Conservation (phyloP, 2,797 vertebrate genomes). For the Bradypus variegatus region DNA sequence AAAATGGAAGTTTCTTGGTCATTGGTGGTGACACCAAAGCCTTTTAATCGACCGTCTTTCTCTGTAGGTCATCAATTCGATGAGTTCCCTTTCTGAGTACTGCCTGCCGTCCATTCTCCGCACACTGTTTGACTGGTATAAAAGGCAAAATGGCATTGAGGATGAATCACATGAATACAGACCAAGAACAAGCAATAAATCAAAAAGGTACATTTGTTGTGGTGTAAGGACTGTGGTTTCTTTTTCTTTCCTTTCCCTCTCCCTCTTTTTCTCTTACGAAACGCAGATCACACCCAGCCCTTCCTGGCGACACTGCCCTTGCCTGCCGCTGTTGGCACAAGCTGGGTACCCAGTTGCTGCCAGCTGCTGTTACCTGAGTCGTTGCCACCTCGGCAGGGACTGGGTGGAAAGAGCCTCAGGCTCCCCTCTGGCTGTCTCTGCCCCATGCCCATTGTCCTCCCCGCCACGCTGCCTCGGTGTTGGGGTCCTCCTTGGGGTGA, state of each 20-base stretch:
- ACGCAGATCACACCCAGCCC: not conserved
- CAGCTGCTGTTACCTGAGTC: not conserved
- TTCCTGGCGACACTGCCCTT: not conserved
- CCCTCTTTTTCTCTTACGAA: not conserved
- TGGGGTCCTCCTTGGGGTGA: not conserved
- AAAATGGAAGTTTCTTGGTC: slow-evolving; percentile 8
- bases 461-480: not conserved
- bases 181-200: slow-evolving; percentile 96
- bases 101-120: slow-evolving; percentile 96
- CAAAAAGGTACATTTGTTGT: slow-evolving; percentile 84
- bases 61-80: slow-evolving; percentile 90
- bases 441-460: not conserved
- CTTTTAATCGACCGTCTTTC: slow-evolving; percentile 17
- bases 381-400: not conserved
- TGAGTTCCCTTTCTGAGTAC: slow-evolving; percentile 98
- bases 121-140: slow-evolving; percentile 99
- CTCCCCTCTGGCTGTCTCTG: not conserved
- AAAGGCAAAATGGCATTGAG: slow-evolving; percentile 97
- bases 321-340: not conserved
- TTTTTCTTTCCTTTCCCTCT: not conserved
- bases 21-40: not conserved
- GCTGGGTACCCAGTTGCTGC: not conserved
- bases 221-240: not conserved
- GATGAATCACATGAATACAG: slow-evolving; percentile 98
- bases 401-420: not conserved